A percentile compares a stretch with the other conserved stretches of the same genome.
phyloP scores from a whole-genome alignment of 2,888 invertebrate species.

The Dendrolimus pini region DNA sequence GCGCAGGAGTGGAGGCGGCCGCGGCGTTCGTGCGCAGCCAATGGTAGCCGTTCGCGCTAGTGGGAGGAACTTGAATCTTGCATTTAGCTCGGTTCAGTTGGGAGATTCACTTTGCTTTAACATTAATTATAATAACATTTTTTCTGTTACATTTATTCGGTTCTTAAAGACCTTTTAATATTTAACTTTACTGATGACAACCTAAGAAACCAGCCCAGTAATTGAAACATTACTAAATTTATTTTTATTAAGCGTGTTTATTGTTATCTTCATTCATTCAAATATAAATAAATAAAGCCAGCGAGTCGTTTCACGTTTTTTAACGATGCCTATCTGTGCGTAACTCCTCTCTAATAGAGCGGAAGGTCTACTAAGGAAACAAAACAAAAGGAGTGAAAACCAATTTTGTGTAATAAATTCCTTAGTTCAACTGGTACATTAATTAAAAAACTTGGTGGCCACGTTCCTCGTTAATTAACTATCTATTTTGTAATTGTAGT shows the following conservation, averaged over 20 bases:
- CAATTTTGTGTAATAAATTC: no score
- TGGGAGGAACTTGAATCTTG: constrained; percentile 69
- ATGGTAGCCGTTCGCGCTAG: constrained; percentile 51
- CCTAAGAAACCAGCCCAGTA: constrained; percentile 19
- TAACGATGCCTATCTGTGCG: no score
- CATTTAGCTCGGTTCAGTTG: constrained; percentile 45
- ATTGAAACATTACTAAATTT: constrained; percentile 32
- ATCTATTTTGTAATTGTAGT: no score
- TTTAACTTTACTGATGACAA: constrained; percentile 18
- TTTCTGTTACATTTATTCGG: constrained; percentile 27
- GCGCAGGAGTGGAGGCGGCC: constrained; percentile 70
- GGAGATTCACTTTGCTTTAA: constrained; percentile 45
- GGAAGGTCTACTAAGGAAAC: no score
- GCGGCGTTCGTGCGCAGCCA: constrained; percentile 47
- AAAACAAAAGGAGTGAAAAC: no score
- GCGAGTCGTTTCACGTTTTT: no score
- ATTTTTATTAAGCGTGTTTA: constrained; percentile 8
- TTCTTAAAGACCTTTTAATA: constrained; percentile 16
- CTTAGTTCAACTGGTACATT: no score
- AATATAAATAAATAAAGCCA: no score
- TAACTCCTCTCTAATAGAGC: no score
- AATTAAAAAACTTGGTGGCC: no score
- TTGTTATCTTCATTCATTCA: constrained; percentile 6
- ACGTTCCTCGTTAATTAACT: no score
- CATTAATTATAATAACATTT: constrained; percentile 38